Base-by-base conservation (phyloP, 1,140 invertebrate species). In the Leptinotarsa undecemlineata region DNA sequence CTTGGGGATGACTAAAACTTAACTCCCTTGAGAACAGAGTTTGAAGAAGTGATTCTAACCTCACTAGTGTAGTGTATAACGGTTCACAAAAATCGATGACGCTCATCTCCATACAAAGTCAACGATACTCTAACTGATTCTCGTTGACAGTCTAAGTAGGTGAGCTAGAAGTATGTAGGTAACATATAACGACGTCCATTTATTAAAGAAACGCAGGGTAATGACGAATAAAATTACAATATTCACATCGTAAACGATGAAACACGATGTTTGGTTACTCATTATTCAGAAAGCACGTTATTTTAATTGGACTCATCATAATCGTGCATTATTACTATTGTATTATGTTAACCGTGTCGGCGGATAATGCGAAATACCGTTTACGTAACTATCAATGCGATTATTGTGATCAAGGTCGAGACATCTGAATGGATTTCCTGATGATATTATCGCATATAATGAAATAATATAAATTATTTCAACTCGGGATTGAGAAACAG, bases 291-390 rank as follows among this genome's bases (percentile, higher is more conserved):
- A 57, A 57, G 51, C 51, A 57, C 51, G n/a, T 57, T 57, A 57
- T 57, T 57, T 57, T 57, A 57, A 57, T 57, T 57, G 51, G n/a
- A 2, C 51, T 57, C 51, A 57, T 57, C 51, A 19, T 57, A 57
- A 57, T 57, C 51, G 51, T 57, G 51, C 51, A 57, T 57, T 57
- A 57, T 57, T 57, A 57, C 51, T 19, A 57, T 57, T 57, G 51
- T 57, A 57, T 57, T 57, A 57, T 57, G 51, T 57, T 57, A 57
- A 57, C 51, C 51, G 51, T 57, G 51, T 57, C 51, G 51, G 51
- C n/a, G 51, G 13, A 57, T 57, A 57, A 57, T 57, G 51, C 51
- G 51, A 57, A 57, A 57, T 57, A 57, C 51, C 51, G 51, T 57
- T 57, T 57, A 19, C 51, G 51, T 57, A 57, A 57, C 51, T 57